These are phyloP conservation scores for Ascaphus truei DNA, from an alignment of 2,113 vertebrate genomes.

Conservation along the genomic window DNA sequence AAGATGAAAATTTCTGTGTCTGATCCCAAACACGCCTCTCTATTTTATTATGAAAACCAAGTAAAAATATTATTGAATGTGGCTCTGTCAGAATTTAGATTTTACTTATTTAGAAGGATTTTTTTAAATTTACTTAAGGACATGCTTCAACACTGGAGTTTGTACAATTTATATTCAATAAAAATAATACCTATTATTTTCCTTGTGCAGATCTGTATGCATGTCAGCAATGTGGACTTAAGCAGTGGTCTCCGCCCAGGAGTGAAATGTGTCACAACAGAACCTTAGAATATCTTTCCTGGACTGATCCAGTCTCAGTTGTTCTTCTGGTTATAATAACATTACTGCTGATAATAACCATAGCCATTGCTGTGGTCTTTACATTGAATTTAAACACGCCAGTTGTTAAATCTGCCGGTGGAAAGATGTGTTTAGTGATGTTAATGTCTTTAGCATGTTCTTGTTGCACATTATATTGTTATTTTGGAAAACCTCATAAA, in stretches of 20 bases:
- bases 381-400: constrained; percentile 62
- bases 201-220: constrained; percentile 49
- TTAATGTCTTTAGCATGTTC: constrained; percentile 63
- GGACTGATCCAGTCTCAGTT: constrained; percentile 53
- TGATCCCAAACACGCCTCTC: too few relatives aligned
- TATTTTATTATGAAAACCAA: too few relatives aligned
- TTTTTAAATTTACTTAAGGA: too few relatives aligned
- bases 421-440: constrained; percentile 75
- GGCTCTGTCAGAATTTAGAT: too few relatives aligned
- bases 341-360: constrained; percentile 49
- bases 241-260: constrained; percentile 63
- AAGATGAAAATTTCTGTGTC: too few relatives aligned
- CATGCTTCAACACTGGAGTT: too few relatives aligned
- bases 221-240: constrained; percentile 61
- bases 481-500: constrained; percentile 62
- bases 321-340: constrained; percentile 43
- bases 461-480: constrained; percentile 63
- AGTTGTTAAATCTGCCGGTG: constrained; percentile 77
- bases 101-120: too few relatives aligned
- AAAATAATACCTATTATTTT: not conserved
- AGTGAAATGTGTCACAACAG: constrained; percentile 65
- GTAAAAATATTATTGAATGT: too few relatives aligned
- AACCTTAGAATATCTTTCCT: constrained; percentile 56
- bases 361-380: constrained; percentile 59
- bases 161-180: too few relatives aligned